phyloP scores from a whole-genome alignment of 2,888 invertebrate species.

The Caenorhabditis sp. region DNA sequence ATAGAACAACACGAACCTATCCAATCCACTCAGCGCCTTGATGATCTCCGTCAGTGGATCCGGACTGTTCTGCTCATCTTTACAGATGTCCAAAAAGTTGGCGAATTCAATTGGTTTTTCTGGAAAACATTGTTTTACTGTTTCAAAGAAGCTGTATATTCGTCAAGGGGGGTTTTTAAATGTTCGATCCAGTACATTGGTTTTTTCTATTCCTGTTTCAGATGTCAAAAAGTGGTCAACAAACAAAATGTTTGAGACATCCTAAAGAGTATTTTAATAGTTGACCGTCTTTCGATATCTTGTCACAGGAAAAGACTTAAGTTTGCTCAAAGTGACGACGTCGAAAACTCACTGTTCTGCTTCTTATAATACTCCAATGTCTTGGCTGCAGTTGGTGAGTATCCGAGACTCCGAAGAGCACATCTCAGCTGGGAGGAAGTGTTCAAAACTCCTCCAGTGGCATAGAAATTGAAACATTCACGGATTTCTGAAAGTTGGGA shows the following conservation, averaged over 20 bases:
- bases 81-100: conserved; percentile 68
- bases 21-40: conserved; percentile 70
- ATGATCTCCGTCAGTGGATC: conserved; percentile 72
- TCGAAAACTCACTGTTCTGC: conserved; percentile 51
- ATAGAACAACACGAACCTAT: too few species aligned
- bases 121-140: conserved; percentile 31
- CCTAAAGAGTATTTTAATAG: too few species aligned
- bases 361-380: conserved; percentile 66
- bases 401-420: conserved; percentile 70
- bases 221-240: too few species aligned
- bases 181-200: too few species aligned
- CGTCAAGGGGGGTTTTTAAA: too few species aligned
- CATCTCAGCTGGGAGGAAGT: conserved; percentile 69
- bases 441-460: conserved; percentile 56
- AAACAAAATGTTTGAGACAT: too few species aligned
- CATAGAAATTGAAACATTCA: conserved; percentile 74
- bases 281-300: too few species aligned
- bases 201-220: too few species aligned
- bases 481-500: conserved; percentile 65
- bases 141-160: neutral
- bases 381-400: conserved; percentile 68
- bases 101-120: conserved; percentile 70
- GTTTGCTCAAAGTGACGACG: too few species aligned
- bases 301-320: too few species aligned
- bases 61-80: conserved; percentile 67